Conservation (phyloP, 2,888 invertebrate genomes). For the Carpatolechia fugitivella region DNA sequence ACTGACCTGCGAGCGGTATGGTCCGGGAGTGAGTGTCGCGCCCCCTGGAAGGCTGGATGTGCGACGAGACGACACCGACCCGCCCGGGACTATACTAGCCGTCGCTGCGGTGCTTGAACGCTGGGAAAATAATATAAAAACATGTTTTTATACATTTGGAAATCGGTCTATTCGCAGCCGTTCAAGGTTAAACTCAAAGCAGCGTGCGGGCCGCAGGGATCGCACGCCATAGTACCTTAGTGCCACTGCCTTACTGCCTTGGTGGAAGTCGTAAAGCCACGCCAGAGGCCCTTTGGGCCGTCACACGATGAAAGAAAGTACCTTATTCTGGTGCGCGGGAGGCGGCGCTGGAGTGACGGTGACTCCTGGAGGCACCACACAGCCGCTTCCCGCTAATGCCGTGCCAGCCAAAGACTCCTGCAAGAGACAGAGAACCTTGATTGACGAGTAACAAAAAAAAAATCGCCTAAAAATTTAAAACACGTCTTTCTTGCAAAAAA, state of each 20-base stretch:
- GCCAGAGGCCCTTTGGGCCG: too few species aligned
- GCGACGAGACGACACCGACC: slow-evolving; percentile 37
- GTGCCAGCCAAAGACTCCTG: slow-evolving; percentile 39
- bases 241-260: too few species aligned
- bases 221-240: too few species aligned
- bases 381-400: slow-evolving; percentile 65
- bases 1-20: slow-evolving; percentile 61
- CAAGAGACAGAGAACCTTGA: too few species aligned
- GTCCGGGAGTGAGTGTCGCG: slow-evolving; percentile 80
- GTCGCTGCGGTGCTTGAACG: not conserved
- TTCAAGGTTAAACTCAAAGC: too few species aligned
- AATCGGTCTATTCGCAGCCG: too few species aligned
- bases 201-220: too few species aligned
- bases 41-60: slow-evolving; percentile 79
- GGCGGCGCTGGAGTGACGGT: slow-evolving; percentile 77
- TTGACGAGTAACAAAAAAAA: too few species aligned
- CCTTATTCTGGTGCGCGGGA: slow-evolving; percentile 70
- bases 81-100: not conserved
- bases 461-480: not conserved
- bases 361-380: slow-evolving; percentile 73
- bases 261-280: too few species aligned
- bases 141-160: too few species aligned
- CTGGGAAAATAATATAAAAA: not conserved
- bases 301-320: too few species aligned
- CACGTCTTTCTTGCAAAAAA: too few species aligned